phyloP scores from a whole-genome alignment of 1,140 invertebrate genomes.

The Polypedilum vanderplanki region DNA sequence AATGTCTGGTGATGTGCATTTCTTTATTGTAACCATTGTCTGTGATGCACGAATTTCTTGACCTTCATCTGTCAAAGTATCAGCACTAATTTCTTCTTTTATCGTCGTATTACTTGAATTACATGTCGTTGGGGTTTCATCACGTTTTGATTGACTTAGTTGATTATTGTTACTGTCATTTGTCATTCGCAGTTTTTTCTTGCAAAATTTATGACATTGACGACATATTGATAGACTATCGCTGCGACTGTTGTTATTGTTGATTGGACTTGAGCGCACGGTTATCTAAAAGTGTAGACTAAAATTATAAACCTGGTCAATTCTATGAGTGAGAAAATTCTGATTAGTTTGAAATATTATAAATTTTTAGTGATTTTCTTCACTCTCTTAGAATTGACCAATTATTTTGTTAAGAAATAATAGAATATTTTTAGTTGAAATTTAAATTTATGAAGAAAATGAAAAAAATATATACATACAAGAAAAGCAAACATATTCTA shows the following conservation, averaged over 20 bases:
- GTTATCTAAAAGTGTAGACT: slow-evolving; percentile 51
- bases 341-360: too few relatives aligned
- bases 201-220: slow-evolving; percentile 65
- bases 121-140: not conserved
- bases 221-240: slow-evolving; percentile 60
- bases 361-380: too few relatives aligned
- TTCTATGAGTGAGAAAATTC: too few relatives aligned
- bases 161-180: slow-evolving; percentile 23
- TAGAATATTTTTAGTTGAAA: too few relatives aligned
- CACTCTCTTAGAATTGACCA: too few relatives aligned
- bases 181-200: slow-evolving; percentile 34
- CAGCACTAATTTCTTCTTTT: not conserved
- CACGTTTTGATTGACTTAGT: not conserved
- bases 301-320: slow-evolving; percentile 29
- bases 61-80: not conserved
- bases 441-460: too few relatives aligned
- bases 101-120: slow-evolving; percentile 1
- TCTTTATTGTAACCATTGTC: not conserved
- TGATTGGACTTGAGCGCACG: slow-evolving; percentile 57
- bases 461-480: too few relatives aligned
- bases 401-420: too few relatives aligned
- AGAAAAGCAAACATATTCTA: too few relatives aligned
- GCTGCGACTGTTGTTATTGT: slow-evolving; percentile 41
- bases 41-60: slow-evolving; percentile 1
- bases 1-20: not conserved